These are phyloP conservation scores for Strongylocentrotus purpuratus DNA, from an alignment of 35 echinoderm and acorn worm genomes.

Conservation along the genomic window DNA sequence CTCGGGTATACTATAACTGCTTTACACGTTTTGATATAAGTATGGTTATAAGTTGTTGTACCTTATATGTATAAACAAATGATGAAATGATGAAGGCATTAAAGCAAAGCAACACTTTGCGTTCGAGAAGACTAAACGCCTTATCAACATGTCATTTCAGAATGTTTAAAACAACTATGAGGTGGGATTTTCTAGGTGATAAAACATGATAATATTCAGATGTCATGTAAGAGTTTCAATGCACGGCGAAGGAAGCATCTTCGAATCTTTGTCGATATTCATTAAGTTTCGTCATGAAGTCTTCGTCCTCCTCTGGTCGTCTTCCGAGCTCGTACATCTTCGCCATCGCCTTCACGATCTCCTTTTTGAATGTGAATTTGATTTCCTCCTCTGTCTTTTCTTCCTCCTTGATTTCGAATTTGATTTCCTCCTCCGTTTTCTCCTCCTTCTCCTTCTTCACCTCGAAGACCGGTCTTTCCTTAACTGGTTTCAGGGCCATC, in stretches of 20 bases:
- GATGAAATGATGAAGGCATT: too few species aligned
- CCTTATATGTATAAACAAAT: too few species aligned
- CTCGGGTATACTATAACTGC: too few species aligned
- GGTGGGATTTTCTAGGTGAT: too few species aligned
- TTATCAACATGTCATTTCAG: too few species aligned
- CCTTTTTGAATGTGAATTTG: background rate
- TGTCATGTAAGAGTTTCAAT: too few species aligned
- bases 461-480: background rate
- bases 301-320: background rate
- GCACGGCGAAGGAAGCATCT: background rate
- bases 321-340: background rate
- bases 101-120: too few species aligned
- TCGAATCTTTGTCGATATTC: background rate
- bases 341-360: constrained; percentile 14
- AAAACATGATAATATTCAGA: too few species aligned
- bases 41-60: too few species aligned
- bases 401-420: background rate
- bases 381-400: background rate
- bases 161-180: too few species aligned
- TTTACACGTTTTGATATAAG: too few species aligned
- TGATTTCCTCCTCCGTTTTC: background rate
- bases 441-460: background rate
- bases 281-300: background rate
- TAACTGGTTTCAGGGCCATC: background rate
- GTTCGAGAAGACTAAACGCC: too few species aligned